Evolutionary conservation across 2,113 vertebrate species (phyloP), one percentile per base, ranked within the genome.

Genomic region (Arizona elegans): DNA sequence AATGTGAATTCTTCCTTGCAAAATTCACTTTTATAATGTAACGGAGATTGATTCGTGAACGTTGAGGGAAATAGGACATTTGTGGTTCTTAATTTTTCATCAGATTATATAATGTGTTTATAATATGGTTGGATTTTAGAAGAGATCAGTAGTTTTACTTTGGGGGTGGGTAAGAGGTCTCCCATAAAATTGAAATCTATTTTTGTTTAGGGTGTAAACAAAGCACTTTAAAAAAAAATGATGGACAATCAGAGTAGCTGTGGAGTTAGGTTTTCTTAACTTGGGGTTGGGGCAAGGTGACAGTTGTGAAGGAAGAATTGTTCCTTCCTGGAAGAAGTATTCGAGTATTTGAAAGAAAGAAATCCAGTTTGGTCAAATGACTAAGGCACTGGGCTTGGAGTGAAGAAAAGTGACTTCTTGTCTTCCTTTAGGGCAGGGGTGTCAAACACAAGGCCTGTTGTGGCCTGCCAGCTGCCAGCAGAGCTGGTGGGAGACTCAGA

Each of bases 101-200:
- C 56, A 17, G 12, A 62, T 43, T 89, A 26, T 26, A 19, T 50
- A 15, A 11, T 47, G 13, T 62, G 11, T 9, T 59, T 15, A 4
- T 62, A 29, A n/a, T 62, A 43, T 0, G 2, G 3, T 21, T 81
- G 17, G 17, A 81, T 81, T 81, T 81, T 81, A 43, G 38, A 10
- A 24, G 21, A 50, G 8, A 12, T 89, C 17, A 53, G 12, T 87
- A 6, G 26, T 56, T 56, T 56, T 38, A 43, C 75, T 43, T 23
- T 21, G 21, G 0, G 29, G 75, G 47, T 50, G 47, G 8, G 1
- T 38, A 8, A 8, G 33, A 2, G 12, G 1, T 1, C 17, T 43
- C 17, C 75, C 75, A 81, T 81, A 38, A 8, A 21, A 81, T 43
- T 21, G 17, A 38, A 43, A 9, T 21, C 17, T 43, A n/a, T 38